These are phyloP conservation scores for Aleiodes testaceus DNA, from an alignment of 2,888 invertebrate species.

Conservation along the genomic window DNA sequence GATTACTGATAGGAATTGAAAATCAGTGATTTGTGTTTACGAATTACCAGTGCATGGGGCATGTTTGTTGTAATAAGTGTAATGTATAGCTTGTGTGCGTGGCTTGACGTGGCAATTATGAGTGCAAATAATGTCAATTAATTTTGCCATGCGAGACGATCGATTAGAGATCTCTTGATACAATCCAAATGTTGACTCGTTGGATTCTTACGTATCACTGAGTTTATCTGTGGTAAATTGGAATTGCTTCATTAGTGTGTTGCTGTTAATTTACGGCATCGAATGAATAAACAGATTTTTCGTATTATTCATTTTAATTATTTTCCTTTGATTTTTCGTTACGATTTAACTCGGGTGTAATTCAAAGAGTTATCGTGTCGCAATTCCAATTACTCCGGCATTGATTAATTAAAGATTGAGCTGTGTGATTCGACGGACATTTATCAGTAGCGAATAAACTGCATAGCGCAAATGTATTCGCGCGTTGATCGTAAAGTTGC, in stretches of 20 bases:
- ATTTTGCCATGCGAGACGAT: constrained; percentile 40
- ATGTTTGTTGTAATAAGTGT: constrained; percentile 39
- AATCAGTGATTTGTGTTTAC: constrained; percentile 10
- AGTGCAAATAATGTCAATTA: constrained; percentile 41
- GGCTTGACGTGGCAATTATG: constrained; percentile 42
- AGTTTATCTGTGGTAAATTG: neutral
- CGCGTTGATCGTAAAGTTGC: constrained; percentile 47
- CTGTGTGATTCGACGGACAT: constrained; percentile 14
- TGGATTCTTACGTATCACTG: neutral
- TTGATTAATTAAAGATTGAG: constrained; percentile 50
- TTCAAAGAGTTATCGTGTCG: constrained; percentile 43
- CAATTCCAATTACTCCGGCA: constrained; percentile 44
- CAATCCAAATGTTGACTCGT: constrained; percentile 22
- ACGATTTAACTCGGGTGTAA: neutral
- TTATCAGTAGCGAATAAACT: neutral
- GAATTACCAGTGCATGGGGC: neutral
- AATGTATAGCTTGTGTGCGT: constrained; percentile 34
- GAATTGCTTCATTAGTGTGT: constrained; percentile 22
- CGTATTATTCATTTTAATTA: neutral
- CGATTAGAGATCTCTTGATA: constrained; percentile 40
- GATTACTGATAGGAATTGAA: neutral
- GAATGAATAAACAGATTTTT: constrained; percentile 1
- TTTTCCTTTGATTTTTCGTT: neutral
- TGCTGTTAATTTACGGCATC: neutral
- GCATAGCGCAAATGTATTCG: constrained; percentile 41